Evolutionary conservation across 1,140 invertebrate species (phyloP).

Genomic region (Pollicipes pollicipes): DNA sequence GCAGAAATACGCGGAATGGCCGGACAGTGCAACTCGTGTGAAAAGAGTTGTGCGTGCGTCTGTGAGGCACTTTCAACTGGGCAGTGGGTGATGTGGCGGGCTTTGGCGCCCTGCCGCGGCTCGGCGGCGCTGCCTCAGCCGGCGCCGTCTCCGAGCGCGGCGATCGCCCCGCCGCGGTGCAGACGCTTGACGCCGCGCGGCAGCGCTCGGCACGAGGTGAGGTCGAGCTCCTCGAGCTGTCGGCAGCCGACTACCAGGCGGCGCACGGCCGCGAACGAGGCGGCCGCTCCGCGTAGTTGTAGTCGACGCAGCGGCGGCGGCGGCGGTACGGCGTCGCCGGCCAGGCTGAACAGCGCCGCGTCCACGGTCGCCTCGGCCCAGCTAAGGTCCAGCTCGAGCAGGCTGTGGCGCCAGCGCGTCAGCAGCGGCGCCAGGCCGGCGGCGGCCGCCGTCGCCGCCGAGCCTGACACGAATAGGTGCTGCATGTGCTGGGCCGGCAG

Average conservation of each 20-base stretch:
- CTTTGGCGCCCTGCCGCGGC: no score
- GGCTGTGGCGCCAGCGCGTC: slow-evolving; percentile 64
- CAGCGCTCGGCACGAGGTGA: slow-evolving; percentile 60
- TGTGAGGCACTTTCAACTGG: no score
- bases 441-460: no score
- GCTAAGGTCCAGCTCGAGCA: slow-evolving; percentile 59
- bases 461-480: no score
- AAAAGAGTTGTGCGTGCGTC: no score
- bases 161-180: slow-evolving; percentile 45
- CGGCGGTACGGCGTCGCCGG: slow-evolving; percentile 29
- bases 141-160: slow-evolving; percentile 33
- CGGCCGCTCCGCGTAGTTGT: slow-evolving; percentile 61
- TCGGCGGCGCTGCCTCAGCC: no score
- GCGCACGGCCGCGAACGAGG: slow-evolving; percentile 54
- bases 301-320: slow-evolving; percentile 36
- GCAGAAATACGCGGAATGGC: no score
- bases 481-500: slow-evolving; percentile 31
- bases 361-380: slow-evolving; percentile 55
- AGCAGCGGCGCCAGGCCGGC: slow-evolving; percentile 46
- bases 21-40: no score
- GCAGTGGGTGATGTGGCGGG: no score
- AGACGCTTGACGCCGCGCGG: slow-evolving; percentile 63
- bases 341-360: slow-evolving; percentile 47
- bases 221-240: slow-evolving; percentile 49
- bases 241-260: slow-evolving; percentile 48